Evolutionary conservation across 2,113 vertebrate species (phyloP).

Genomic region (Rhizomys pruinosus): DNA sequence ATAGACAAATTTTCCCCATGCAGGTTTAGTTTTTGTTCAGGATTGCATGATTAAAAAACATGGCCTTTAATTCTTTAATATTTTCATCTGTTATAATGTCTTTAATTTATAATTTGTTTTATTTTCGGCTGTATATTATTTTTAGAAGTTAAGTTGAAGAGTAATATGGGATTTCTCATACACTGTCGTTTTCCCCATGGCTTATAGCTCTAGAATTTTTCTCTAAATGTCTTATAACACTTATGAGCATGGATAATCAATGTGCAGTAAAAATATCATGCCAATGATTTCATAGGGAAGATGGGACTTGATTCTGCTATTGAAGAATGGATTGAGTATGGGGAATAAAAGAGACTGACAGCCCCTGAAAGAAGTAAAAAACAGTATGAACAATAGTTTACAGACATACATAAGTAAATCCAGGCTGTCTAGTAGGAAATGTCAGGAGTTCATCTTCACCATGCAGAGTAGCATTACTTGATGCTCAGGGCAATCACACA

Average conservation of each 20-base stretch:
- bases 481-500: too few relatives aligned
- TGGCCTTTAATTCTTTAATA: conserved; percentile 5
- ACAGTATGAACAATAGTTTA: too few relatives aligned
- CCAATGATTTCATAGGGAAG: not conserved
- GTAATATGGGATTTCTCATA: not conserved
- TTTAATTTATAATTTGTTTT: not conserved
- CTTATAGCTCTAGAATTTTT: not conserved
- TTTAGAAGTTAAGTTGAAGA: not conserved
- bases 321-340: not conserved
- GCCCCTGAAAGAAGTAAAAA: not conserved
- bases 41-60: not conserved
- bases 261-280: not conserved
- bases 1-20: not conserved
- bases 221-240: not conserved
- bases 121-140: not conserved
- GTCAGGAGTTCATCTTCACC: too few relatives aligned
- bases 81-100: not conserved
- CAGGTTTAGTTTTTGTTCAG: not conserved
- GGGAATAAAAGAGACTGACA: not conserved
- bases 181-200: not conserved
- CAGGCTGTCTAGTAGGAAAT: too few relatives aligned
- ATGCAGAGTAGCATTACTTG: too few relatives aligned
- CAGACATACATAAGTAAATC: too few relatives aligned
- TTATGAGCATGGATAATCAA: not conserved
- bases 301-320: not conserved